Percentiles rank a stretch among this genome's conserved stretches.
Conservation (phyloP, 92 coral and sea anemone species). For the Zoanthus sansibaricus region DNA sequence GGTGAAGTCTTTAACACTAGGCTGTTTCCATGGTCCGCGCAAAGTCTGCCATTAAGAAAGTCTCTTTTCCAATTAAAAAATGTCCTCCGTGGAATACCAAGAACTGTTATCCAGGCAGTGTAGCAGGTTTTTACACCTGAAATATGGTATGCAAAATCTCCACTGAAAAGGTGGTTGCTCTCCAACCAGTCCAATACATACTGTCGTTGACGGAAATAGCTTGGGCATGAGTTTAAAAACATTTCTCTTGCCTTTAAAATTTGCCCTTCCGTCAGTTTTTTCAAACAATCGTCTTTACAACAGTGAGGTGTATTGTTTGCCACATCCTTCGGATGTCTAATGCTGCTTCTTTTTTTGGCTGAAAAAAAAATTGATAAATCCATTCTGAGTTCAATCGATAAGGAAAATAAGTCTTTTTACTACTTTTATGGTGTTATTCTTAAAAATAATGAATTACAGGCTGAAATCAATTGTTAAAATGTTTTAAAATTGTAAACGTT, state of each 20-base stretch:
- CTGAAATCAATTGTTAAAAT: not conserved
- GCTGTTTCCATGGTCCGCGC: conserved; percentile 49
- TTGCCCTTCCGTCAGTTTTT: conserved; percentile 18
- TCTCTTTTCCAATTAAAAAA: conserved; percentile 64
- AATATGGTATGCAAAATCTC: conserved; percentile 54
- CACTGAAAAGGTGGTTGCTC: conserved; percentile 49
- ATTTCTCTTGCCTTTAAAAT: conserved; percentile 47
- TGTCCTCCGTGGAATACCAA: conserved; percentile 58
- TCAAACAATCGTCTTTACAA: not conserved
- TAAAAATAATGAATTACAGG: not conserved
- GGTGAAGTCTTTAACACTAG: not conserved
- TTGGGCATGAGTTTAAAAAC: conserved; percentile 46
- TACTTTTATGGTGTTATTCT: not conserved
- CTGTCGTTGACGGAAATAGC: conserved; percentile 58
- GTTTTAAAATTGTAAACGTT: not conserved
- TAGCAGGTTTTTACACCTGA: conserved; percentile 58
- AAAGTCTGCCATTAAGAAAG: conserved; percentile 42
- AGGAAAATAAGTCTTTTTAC: not conserved
- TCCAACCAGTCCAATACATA: conserved; percentile 68
- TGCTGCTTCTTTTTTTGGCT: conserved; percentile 12
- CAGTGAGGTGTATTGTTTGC: not conserved
- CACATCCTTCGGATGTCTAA: conserved; percentile 5
- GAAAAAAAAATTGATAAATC: not conserved
- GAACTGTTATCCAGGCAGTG: conserved; percentile 58
- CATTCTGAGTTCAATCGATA: not conserved